phyloP scores from a whole-genome alignment of 2,888 invertebrate species.

The Cancer borealis region DNA sequence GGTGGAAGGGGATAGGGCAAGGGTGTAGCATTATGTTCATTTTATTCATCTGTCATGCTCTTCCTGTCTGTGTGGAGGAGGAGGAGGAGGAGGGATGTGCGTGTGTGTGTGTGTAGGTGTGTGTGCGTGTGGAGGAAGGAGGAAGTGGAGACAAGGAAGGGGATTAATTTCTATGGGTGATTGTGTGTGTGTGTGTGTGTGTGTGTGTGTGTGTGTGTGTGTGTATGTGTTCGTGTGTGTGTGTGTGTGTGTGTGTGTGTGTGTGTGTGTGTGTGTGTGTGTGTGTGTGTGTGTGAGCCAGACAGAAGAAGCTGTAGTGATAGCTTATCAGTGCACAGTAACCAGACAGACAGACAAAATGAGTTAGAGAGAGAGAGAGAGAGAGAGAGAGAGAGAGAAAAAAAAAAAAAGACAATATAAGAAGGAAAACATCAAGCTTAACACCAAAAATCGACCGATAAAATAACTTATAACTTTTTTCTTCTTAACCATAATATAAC shows the following conservation, averaged over 20 bases:
- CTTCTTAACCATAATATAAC: neutral
- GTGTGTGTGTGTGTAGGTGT: too few species aligned
- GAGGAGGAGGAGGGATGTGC: too few species aligned
- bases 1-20: too few species aligned
- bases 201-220: neutral
- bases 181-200: conserved; percentile 23
- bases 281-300: neutral
- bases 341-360: neutral
- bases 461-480: neutral
- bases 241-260: conserved; percentile 38
- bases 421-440: too few species aligned
- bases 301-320: neutral
- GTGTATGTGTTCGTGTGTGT: conserved; percentile 39
- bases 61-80: too few species aligned
- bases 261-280: neutral
- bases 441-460: too few species aligned
- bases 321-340: neutral
- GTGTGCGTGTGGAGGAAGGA: too few species aligned
- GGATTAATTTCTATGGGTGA: neutral
- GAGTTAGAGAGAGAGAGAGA: neutral
- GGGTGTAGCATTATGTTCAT: too few species aligned
- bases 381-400: too few species aligned
- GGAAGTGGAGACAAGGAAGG: neutral
- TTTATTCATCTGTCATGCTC: too few species aligned
- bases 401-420: too few species aligned